Evolutionary conservation across 2,113 vertebrate species (phyloP), one percentile per base, ranked within the genome.

Genomic region (Phoenicopterus ruber): DNA sequence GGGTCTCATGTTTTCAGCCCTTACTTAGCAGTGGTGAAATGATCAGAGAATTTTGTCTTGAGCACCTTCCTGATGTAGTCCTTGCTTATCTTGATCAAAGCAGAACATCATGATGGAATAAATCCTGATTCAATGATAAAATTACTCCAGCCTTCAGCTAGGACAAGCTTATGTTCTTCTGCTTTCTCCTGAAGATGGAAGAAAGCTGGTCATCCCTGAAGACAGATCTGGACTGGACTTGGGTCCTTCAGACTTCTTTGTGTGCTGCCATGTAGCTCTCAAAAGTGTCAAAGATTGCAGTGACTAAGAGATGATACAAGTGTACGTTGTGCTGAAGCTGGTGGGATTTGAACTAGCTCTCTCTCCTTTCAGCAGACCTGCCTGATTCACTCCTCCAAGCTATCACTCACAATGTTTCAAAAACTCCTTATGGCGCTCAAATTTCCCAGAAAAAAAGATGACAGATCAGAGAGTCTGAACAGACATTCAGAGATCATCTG

Each of bases 311-410:
- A 62, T 15, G 7, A 50, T 16, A 25, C 6, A 82, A 34, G 8
- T 2, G 1, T 11, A 44, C 0, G 0, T 40, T 72, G 16, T 40
- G n/a, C 6, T 65, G 49, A 82, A 31, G 5, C 25, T 65, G 18
- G 10, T 76, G 31, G 25, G 8, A 54, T 42, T 83, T 81, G 21
- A 15, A 49, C 15, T 57, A 44, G 6, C 2, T 24, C 5, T 62
- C 14, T 77, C 10, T 61, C 15, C 36, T 46, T 85, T 38, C 57
- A 72, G 14, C 38, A 85, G 29, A 50, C 15, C 8, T 22, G 7
- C 10, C 32, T 62, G 22, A 67, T 55, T 62, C 36, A 49, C 4
- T 79, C 12, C 18, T 50, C 11, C 22, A 57, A 92, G 10, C 8
- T 28, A 26, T 58, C 15, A 54, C 46, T 50, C 50, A 73, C 46